A percentile compares a stretch with the other conserved stretches of the same genome.
These are phyloP conservation scores for Sphinx pinastri DNA, from an alignment of 2,888 invertebrate genomes.

Conservation along the genomic window DNA sequence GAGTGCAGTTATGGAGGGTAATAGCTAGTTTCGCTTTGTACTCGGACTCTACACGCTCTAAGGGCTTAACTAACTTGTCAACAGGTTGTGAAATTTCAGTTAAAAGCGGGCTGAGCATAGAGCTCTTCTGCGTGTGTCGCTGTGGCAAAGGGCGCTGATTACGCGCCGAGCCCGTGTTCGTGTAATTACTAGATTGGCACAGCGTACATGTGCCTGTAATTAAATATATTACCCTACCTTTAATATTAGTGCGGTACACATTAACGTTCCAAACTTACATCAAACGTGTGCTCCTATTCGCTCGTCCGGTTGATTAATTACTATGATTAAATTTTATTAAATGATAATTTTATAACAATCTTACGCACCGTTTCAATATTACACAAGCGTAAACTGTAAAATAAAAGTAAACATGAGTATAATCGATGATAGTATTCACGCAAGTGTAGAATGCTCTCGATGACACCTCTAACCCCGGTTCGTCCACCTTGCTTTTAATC, in stretches of 20 bases:
- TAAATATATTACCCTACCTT: constrained; percentile 75
- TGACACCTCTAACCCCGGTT: constrained; percentile 59
- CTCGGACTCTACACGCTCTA: constrained; percentile 59
- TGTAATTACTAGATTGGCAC: constrained; percentile 79
- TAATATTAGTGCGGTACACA: constrained; percentile 42
- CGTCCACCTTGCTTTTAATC: constrained; percentile 74
- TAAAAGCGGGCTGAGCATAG: constrained; percentile 68
- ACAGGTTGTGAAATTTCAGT: constrained; percentile 79
- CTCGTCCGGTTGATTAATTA: background rate
- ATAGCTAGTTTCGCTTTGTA: constrained; percentile 59
- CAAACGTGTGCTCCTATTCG: background rate
- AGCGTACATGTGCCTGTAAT: constrained; percentile 75
- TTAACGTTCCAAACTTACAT: background rate
- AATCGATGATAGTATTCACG: constrained; percentile 57
- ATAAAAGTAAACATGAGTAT: constrained; percentile 48
- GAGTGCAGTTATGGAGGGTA: constrained; percentile 22
- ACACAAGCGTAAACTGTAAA: background rate
- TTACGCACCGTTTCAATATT: constrained; percentile 1
- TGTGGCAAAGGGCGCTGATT: constrained; percentile 77
- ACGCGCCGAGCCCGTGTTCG: constrained; percentile 69
- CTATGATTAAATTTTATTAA: background rate
- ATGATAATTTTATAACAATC: background rate
- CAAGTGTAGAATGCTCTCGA: constrained; percentile 50
- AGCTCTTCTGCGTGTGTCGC: constrained; percentile 69
- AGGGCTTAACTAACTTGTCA: constrained; percentile 75